Evolutionary conservation across 2,113 vertebrate species (phyloP).

Genomic region (Aldabrachelys gigantea): DNA sequence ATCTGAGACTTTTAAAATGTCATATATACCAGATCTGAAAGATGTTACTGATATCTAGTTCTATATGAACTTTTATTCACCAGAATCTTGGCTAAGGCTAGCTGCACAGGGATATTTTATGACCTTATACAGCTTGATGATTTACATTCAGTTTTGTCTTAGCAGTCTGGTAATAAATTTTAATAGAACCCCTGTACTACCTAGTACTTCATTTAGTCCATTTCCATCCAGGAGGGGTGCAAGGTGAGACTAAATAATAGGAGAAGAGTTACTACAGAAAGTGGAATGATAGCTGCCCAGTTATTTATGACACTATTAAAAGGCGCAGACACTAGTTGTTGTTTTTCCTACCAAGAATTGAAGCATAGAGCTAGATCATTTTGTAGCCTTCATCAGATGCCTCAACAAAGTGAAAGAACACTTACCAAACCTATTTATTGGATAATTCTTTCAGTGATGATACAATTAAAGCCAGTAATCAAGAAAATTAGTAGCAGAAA

Average conservation of each 20-base stretch:
- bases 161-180: slow-evolving; percentile 73
- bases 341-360: not conserved
- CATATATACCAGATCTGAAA: slow-evolving; percentile 25
- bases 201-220: slow-evolving; percentile 3
- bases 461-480: not conserved
- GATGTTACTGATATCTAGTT: slow-evolving; percentile 50
- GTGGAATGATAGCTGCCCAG: slow-evolving; percentile 2
- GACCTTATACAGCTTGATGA: slow-evolving; percentile 64
- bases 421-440: slow-evolving; percentile 11
- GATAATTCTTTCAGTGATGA: not conserved
- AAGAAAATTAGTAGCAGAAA: not conserved
- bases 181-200: slow-evolving; percentile 48
- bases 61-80: slow-evolving; percentile 63
- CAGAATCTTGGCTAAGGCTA: slow-evolving; percentile 30
- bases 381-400: not conserved
- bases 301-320: not conserved
- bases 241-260: slow-evolving; percentile 50
- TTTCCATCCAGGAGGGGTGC: not conserved
- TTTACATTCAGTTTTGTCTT: slow-evolving; percentile 68
- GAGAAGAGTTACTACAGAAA: slow-evolving; percentile 26
- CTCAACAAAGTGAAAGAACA: slow-evolving; percentile 26
- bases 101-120: slow-evolving; percentile 63
- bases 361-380: not conserved
- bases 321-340: not conserved
- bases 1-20: slow-evolving; percentile 50